Percentiles rank a stretch among this genome's conserved stretches.
Conservation (phyloP, 2,888 invertebrate species). For the Caenorhabditis virilis region DNA sequence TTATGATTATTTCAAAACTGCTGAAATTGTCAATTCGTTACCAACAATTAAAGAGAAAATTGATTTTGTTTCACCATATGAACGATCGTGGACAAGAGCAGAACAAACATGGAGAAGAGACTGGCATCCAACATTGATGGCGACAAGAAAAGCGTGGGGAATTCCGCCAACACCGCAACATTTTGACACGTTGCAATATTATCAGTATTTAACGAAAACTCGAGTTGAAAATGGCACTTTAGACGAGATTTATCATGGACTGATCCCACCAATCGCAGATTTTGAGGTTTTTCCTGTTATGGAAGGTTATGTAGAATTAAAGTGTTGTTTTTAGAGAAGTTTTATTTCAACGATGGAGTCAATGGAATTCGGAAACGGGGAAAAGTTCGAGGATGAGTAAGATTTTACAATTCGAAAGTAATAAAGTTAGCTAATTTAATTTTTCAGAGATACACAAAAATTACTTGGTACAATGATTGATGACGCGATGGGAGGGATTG, state of each 20-base stretch:
- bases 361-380: conserved; percentile 21
- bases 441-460: conserved; percentile 18
- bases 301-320: too few species aligned
- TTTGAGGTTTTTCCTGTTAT: conserved; percentile 45
- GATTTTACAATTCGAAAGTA: not conserved
- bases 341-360: conserved; percentile 16
- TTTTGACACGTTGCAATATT: conserved; percentile 61
- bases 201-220: conserved; percentile 64
- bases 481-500: conserved; percentile 44
- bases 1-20: conserved; percentile 65
- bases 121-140: conserved; percentile 56
- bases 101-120: conserved; percentile 63
- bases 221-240: conserved; percentile 45
- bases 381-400: conserved; percentile 14
- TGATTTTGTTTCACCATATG: conserved; percentile 65
- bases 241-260: conserved; percentile 47
- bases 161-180: conserved; percentile 57
- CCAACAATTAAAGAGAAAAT: conserved; percentile 61
- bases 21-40: conserved; percentile 55
- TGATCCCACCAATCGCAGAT: conserved; percentile 44
- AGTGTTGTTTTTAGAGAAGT: not conserved
- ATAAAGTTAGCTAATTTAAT: not conserved
- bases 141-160: conserved; percentile 63
- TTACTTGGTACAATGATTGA: conserved; percentile 41
- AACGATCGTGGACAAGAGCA: conserved; percentile 58